Evolutionary conservation across 35 echinoderm and acorn worm species (phyloP), one percentile per base, ranked within the genome.

Genomic region (Holothuria glaberrima): DNA sequence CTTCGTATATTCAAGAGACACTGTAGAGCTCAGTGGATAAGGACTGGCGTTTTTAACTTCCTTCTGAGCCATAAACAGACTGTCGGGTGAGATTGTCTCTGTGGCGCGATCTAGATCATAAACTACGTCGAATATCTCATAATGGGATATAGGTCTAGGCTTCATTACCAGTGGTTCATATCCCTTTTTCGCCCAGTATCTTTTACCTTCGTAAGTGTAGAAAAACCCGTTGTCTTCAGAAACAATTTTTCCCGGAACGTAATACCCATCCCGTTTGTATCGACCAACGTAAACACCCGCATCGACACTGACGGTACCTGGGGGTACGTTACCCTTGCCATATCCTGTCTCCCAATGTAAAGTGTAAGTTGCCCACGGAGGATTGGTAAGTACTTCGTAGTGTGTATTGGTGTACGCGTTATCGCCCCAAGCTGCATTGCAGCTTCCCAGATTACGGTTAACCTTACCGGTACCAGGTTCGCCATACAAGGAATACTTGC

Each of bases 121-220:
- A 22, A 18, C 16, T n/a, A 75, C 71, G 20, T 75, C 33, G 9
- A 2, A 22, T 16, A 75, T 6, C 35, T 75, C 32, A 16, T 75
- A 75, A 41, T 17, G 7, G 4, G 10, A 44, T 18, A 75, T 41
- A 44, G 5, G 21, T 3, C 71, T 33, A 5, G 17, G 24, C 20
- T 13, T 41, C 24, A 2, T 19, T 19, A 75, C 71, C 17, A 75
- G 46, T 41, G 46, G 33, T 36, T 75, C 32, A 75, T 75, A 75
- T 14, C 24, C 24, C 18, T 75, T 75, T 41, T 44, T 35, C 24
- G 18, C 71, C 16, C 46, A 33, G n/a, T 22, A 22, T 41, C 46
- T 21, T 19, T 75, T 75, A 18, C 71, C 71, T 44, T 75, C 46
- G 71, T 75, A 75, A 75, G 33, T 44, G 46, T 75, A 75, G 46